phyloP scores from a whole-genome alignment of 2,113 vertebrate genomes.

The Sylvietta virens region DNA sequence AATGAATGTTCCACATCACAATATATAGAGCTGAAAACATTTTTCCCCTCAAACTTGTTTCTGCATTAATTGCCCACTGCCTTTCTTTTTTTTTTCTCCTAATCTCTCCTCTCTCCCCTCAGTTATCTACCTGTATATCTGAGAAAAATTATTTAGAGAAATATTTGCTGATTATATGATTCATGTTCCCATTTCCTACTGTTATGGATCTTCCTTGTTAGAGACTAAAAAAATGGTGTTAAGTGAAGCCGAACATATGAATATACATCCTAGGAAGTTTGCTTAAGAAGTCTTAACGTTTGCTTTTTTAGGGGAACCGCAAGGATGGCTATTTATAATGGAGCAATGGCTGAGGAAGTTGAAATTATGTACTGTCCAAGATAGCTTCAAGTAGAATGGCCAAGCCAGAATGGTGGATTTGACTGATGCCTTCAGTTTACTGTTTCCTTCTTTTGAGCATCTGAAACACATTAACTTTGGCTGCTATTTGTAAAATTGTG shows the following conservation, averaged over 20 bases:
- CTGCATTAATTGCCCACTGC: neutral
- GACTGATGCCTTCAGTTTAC: neutral
- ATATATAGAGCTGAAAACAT: neutral
- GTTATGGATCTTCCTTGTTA: neutral
- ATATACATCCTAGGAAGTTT: neutral
- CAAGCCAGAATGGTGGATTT: neutral
- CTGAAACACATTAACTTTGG: neutral
- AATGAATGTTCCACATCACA: neutral
- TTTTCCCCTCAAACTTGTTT: neutral
- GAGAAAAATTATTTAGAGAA: neutral
- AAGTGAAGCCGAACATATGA: neutral
- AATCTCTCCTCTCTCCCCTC: rapidly evolving
- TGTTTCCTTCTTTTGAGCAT: neutral
- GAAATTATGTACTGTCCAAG: neutral
- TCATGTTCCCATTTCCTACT: neutral
- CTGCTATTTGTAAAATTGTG: neutral
- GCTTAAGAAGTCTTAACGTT: neutral
- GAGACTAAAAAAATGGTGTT: neutral
- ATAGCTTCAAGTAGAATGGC: neutral
- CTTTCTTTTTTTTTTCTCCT: neutral
- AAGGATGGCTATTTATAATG: neutral
- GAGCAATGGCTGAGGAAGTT: neutral
- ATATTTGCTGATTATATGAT: neutral
- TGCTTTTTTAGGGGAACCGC: neutral
- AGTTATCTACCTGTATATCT: neutral